Conservation (phyloP, 1,140 invertebrate genomes). For the Camponotus pennsylvanicus region DNA sequence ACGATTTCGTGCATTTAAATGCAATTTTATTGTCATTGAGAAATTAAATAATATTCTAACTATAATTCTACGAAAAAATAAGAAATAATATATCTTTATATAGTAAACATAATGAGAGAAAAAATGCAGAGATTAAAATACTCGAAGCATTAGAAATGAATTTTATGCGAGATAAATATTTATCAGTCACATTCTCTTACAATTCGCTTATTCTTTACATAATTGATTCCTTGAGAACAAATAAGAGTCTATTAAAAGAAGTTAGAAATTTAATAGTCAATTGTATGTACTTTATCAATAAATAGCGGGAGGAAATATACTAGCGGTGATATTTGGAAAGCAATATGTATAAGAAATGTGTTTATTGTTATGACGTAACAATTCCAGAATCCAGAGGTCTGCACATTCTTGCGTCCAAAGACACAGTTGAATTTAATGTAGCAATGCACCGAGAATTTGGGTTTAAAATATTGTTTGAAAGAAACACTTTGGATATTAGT, state of each 20-base stretch:
- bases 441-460: neutral
- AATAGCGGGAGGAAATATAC: conserved; percentile 14
- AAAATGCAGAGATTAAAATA: conserved; percentile 1
- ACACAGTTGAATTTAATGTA: neutral
- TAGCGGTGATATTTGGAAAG: conserved; percentile 38
- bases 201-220: conserved; percentile 31
- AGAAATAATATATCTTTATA: conserved; percentile 3
- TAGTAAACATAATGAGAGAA: neutral
- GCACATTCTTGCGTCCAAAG: neutral
- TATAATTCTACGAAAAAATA: neutral
- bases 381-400: conserved; percentile 58
- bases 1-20: neutral
- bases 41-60: neutral
- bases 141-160: conserved; percentile 5
- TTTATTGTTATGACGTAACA: conserved; percentile 70
- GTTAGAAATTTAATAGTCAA: conserved; percentile 39
- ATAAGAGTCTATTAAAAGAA: conserved; percentile 25
- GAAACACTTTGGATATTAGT: neutral
- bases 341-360: conserved; percentile 81
- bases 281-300: conserved; percentile 35
- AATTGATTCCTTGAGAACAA: conserved; percentile 9
- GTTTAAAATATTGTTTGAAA: too few relatives aligned
- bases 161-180: conserved; percentile 16
- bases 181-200: neutral
- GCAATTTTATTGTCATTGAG: conserved; percentile 6